Conservation (phyloP, 2,797 vertebrate species). For the Strix occidentalis region DNA sequence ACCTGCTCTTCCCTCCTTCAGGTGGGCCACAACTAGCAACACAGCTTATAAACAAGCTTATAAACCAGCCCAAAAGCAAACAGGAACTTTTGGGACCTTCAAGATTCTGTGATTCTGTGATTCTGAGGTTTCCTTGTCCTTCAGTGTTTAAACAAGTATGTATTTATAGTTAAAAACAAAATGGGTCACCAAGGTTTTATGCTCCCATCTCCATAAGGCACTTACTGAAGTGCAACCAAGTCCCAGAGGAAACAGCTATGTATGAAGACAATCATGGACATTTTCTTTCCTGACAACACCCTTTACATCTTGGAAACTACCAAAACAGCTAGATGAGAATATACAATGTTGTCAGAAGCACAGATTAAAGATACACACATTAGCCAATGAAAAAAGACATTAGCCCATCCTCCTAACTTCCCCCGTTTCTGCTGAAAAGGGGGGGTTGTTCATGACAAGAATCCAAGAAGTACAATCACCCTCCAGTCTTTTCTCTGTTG, state of each 20-base stretch:
- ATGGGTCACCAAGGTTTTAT: not conserved
- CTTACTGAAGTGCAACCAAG: not conserved
- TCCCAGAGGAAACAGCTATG: conserved; percentile 1
- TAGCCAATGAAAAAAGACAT: not conserved
- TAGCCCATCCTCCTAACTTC: not conserved
- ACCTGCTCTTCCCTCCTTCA: not conserved
- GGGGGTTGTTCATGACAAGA: not conserved
- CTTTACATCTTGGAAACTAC: conserved; percentile 36
- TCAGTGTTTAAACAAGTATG: not conserved
- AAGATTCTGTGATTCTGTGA: not conserved
- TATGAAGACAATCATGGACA: not conserved
- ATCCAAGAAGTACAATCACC: conserved; percentile 32
- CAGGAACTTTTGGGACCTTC: not conserved
- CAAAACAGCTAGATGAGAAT: conserved; percentile 34
- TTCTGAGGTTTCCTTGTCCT: not conserved
- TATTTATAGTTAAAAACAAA: conserved; percentile 13
- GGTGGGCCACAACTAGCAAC: not conserved
- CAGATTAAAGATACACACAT: conserved; percentile 23
- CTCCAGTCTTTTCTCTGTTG: conserved; percentile 15
- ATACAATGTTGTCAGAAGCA: conserved; percentile 17
- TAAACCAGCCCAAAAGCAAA: not conserved
- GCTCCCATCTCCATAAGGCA: not conserved
- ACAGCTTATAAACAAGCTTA: not conserved
- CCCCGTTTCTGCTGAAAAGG: not conserved
- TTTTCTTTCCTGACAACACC: conserved; percentile 64